phyloP scores from a whole-genome alignment of 2,888 invertebrate species.

The Tenthredo distinguenda region DNA sequence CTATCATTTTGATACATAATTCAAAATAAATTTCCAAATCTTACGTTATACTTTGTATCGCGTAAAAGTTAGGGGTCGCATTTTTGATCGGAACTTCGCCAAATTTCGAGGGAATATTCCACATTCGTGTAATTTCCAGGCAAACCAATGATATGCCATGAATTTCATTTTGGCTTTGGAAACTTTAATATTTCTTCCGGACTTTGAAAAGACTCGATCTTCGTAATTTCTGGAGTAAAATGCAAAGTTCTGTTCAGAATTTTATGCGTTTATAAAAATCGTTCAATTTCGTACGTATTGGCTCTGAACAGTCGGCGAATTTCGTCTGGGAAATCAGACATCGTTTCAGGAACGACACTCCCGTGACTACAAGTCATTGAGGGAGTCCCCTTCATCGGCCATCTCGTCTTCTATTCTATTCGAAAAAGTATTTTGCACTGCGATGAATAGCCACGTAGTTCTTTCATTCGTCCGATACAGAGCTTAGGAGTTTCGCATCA shows the following conservation, averaged over 20 bases:
- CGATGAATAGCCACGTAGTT: too few species aligned
- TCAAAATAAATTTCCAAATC: too few species aligned
- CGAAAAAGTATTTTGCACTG: neutral
- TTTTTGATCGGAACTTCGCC: neutral
- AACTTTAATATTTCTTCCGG: too few species aligned
- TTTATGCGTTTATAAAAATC: neutral
- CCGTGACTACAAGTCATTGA: neutral
- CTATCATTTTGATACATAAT: too few species aligned
- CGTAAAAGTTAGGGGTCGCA: too few species aligned
- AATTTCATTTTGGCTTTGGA: too few species aligned
- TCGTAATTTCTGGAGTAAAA: too few species aligned
- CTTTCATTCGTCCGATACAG: neutral
- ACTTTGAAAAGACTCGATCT: too few species aligned
- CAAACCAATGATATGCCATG: too few species aligned
- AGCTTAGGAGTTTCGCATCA: neutral
- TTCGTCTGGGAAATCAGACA: neutral
- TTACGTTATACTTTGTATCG: too few species aligned
- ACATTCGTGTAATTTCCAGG: neutral
- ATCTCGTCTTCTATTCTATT: neutral
- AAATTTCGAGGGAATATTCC: neutral
- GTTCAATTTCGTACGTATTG: neutral
- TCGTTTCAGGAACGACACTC: neutral
- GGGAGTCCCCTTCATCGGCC: neutral
- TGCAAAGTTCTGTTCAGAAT: neutral
- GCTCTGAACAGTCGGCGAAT: neutral